Conservation (phyloP, 2,888 invertebrate genomes). For the Cephus pygmeus region DNA sequence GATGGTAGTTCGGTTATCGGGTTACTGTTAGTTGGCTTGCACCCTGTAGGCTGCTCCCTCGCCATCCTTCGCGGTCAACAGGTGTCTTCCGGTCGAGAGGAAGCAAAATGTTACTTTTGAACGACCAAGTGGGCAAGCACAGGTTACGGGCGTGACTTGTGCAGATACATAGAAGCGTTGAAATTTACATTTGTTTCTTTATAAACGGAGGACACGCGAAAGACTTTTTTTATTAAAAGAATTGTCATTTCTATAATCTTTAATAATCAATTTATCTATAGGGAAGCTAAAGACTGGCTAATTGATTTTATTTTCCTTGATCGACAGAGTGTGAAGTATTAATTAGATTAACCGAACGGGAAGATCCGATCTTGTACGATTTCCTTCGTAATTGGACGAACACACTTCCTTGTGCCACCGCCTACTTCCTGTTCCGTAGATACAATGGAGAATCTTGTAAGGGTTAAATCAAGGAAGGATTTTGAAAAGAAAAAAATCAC, state of each 20-base stretch:
- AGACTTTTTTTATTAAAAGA: background rate
- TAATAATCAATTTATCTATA: background rate
- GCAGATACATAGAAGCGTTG: background rate
- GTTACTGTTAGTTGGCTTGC: slow-evolving; percentile 42
- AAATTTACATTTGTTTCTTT: background rate
- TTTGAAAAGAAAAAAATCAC: slow-evolving; percentile 8
- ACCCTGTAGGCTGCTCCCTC: slow-evolving; percentile 11
- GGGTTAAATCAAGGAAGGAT: background rate
- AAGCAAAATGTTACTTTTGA: background rate
- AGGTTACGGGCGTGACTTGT: background rate
- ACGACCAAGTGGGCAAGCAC: background rate
- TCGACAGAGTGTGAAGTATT: background rate
- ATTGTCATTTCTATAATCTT: background rate
- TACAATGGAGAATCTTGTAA: background rate
- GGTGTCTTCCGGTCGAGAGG: slow-evolving; percentile 54
- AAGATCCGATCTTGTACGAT: background rate
- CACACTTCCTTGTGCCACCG: slow-evolving; percentile 16
- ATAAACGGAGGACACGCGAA: background rate
- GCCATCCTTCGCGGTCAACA: slow-evolving; percentile 49
- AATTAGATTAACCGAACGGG: background rate
- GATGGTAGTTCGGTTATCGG: slow-evolving; percentile 54
- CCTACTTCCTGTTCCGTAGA: slow-evolving; percentile 20
- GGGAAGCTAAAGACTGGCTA: background rate
- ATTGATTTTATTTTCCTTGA: background rate
- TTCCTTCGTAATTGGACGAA: background rate